A percentile compares a stretch with the other conserved stretches of the same genome.
Evolutionary conservation across 2,113 vertebrate species (phyloP).

Genomic region (Baryphthengus martii): DNA sequence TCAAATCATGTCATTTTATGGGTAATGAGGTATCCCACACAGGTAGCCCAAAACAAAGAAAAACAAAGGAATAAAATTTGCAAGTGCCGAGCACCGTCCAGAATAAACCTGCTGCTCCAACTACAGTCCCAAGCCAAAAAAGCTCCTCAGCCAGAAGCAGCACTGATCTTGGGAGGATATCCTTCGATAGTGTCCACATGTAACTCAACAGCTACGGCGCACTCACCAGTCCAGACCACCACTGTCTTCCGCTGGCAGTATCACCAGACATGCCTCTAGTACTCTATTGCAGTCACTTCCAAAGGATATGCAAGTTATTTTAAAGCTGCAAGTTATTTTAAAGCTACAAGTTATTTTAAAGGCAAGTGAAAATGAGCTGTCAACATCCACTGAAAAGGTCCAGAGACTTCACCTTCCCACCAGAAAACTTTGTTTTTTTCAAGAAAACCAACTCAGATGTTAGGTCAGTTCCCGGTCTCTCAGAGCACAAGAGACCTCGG

Average conservation of each 20-base stretch:
- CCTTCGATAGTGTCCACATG: background rate
- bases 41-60: background rate
- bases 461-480: too few species aligned
- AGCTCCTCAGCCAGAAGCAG: background rate
- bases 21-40: background rate
- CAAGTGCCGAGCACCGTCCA: background rate
- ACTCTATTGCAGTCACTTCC: too few species aligned
- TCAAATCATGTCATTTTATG: background rate
- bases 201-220: rapidly evolving
- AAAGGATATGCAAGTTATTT: rapidly evolving
- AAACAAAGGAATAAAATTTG: background rate
- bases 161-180: background rate
- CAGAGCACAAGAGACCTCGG: too few species aligned
- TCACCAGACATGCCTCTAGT: background rate
- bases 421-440: background rate
- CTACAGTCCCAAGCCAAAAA: background rate
- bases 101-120: background rate
- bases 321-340: background rate
- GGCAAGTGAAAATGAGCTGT: background rate
- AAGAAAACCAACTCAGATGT: background rate
- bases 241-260: background rate
- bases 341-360: too few species aligned
- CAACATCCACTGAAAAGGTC: background rate
- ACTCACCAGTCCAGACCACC: background rate
- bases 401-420: background rate